Evolutionary conservation across 1,140 invertebrate genomes (phyloP).

Genomic region (Teleopsis dalmanni): DNA sequence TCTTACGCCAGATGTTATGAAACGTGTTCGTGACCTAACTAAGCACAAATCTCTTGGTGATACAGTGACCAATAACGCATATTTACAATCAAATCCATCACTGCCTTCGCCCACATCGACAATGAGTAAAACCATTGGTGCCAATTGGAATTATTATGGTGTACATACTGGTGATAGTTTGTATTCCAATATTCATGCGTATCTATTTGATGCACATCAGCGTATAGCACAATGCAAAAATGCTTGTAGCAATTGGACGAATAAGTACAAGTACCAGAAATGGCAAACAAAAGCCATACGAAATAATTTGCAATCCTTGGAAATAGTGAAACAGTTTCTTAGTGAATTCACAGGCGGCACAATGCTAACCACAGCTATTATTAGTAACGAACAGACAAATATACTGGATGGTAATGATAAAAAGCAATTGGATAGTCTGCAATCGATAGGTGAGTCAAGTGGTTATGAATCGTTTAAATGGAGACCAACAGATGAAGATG

Average conservation of each 20-base stretch:
- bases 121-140: slow-evolving; percentile 42
- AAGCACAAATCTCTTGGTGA: slow-evolving; percentile 29
- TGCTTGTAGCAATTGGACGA: slow-evolving; percentile 68
- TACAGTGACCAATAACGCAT: slow-evolving; percentile 5
- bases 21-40: slow-evolving; percentile 31
- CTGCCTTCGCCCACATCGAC: slow-evolving; percentile 28
- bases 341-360: slow-evolving; percentile 23
- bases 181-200: slow-evolving; percentile 73
- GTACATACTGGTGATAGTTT: slow-evolving; percentile 50
- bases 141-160: slow-evolving; percentile 49
- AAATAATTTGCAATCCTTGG: slow-evolving; percentile 27
- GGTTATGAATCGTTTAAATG: slow-evolving; percentile 76
- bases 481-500: slow-evolving; percentile 51
- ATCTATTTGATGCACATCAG: slow-evolving; percentile 71
- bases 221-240: slow-evolving; percentile 64
- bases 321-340: slow-evolving; percentile 39
- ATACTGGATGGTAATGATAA: slow-evolving; percentile 19
- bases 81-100: slow-evolving; percentile 7
- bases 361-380: background rate
- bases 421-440: slow-evolving; percentile 53
- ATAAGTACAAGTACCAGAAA: slow-evolving; percentile 39
- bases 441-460: slow-evolving; percentile 71
- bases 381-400: background rate
- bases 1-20: slow-evolving; percentile 59
- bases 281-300: slow-evolving; percentile 28